These are phyloP conservation scores for Sebastes cheni DNA, from an alignment of 2,797 vertebrate species.

Conservation along the genomic window DNA sequence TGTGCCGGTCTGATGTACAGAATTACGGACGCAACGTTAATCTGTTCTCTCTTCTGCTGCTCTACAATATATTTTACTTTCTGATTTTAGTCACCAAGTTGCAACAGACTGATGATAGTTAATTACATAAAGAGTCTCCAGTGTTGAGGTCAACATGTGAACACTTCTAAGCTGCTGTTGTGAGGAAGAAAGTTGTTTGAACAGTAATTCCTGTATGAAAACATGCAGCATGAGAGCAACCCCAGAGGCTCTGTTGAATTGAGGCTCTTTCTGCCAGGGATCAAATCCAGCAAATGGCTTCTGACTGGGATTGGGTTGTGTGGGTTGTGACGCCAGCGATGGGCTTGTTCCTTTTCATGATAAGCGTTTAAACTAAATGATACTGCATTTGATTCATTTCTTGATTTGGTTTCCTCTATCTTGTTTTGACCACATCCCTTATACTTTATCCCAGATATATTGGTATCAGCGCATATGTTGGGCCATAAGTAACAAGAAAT, in stretches of 20 bases:
- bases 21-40: no score
- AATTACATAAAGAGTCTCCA: constrained; percentile 13
- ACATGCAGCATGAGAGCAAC: constrained; percentile 2
- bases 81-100: not conserved
- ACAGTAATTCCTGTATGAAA: constrained; percentile 18
- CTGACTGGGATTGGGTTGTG: constrained; percentile 10
- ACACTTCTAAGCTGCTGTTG: constrained; percentile 19
- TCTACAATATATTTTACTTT: not conserved
- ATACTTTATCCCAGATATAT: not conserved
- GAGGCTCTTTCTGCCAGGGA: not conserved
- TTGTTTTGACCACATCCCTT: not conserved
- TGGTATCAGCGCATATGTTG: not conserved
- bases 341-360: not conserved
- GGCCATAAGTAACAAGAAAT: not conserved
- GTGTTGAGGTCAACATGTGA: constrained; percentile 14
- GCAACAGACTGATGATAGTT: not conserved
- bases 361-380: not conserved
- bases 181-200: constrained; percentile 4
- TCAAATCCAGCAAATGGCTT: not conserved
- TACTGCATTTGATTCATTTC: constrained; percentile 8
- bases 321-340: not conserved
- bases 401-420: not conserved
- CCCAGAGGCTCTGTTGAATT: not conserved
- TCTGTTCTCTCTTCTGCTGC: not conserved
- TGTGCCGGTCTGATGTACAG: no score